Percentiles rank a stretch among this genome's conserved stretches.
Evolutionary conservation across 2,113 vertebrate genomes (phyloP).

Genomic region (Myiozetetes cayanensis): DNA sequence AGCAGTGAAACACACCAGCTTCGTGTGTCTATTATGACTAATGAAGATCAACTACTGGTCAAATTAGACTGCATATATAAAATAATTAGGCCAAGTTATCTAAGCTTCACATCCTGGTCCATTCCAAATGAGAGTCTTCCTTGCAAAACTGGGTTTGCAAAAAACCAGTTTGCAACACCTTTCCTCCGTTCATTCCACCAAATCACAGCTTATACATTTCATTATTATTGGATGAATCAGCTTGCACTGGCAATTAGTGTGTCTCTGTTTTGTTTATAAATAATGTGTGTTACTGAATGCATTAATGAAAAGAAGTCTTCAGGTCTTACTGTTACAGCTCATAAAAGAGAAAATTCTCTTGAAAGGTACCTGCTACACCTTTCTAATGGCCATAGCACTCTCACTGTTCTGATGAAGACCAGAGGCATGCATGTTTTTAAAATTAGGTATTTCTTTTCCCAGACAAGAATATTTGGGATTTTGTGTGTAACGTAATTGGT

Average conservation of each 20-base stretch:
- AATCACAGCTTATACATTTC: not conserved
- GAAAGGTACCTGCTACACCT: not conserved
- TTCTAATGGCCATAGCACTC: not conserved
- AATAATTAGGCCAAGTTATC: not conserved
- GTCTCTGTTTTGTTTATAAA: not conserved
- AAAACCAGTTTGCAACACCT: not conserved
- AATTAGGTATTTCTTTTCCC: not conserved
- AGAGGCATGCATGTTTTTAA: not conserved
- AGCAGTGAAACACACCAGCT: not conserved
- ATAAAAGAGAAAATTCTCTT: not conserved
- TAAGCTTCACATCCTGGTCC: not conserved
- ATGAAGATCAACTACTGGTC: not conserved
- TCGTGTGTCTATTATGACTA: not conserved
- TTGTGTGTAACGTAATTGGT: not conserved
- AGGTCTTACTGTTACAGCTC: not conserved
- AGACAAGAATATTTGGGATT: not conserved
- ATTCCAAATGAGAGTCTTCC: not conserved
- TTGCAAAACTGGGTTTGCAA: not conserved
- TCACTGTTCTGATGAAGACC: not conserved
- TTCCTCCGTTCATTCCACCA: not conserved
- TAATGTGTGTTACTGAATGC: not conserved
- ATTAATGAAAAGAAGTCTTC: not conserved
- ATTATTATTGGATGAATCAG: not conserved
- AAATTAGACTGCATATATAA: not conserved
- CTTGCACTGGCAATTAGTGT: not conserved